Evolutionary conservation across 2,888 invertebrate genomes (phyloP).

Genomic region (Hydraecia micacea): DNA sequence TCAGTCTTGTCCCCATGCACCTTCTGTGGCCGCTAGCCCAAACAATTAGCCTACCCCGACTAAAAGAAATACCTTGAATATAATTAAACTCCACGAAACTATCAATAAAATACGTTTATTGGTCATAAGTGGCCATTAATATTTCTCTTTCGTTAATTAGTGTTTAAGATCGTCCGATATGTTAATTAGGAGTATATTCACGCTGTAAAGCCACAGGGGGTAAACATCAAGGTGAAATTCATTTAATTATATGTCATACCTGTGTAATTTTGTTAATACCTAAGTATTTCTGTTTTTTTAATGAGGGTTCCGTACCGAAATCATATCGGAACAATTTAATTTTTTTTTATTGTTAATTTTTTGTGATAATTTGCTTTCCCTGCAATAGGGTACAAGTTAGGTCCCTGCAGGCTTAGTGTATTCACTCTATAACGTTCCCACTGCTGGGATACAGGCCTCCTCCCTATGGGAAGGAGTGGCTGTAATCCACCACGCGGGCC

Average conservation of each 20-base stretch:
- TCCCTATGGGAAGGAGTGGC: no score
- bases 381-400: background rate
- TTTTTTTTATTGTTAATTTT: background rate
- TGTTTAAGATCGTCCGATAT: conserved; percentile 44
- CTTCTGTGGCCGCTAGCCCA: background rate
- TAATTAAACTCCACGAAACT: conserved; percentile 21
- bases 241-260: conserved; percentile 30
- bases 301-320: background rate
- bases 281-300: background rate
- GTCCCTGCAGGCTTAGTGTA: no score
- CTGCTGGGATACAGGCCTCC: no score
- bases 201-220: conserved; percentile 59
- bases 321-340: fast-evolving
- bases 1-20: background rate
- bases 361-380: background rate
- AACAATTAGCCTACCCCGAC: background rate
- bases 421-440: no score
- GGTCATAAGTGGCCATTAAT: conserved; percentile 28
- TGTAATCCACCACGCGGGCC: no score
- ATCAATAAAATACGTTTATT: conserved; percentile 50
- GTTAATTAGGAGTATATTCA: conserved; percentile 56
- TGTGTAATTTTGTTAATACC: conserved; percentile 7
- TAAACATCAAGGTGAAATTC: conserved; percentile 59
- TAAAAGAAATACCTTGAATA: conserved; percentile 15
- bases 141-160: conserved; percentile 56